Evolutionary conservation across 35 echinoderm and acorn worm species (phyloP).

Genomic region (Apostichopus californicus): DNA sequence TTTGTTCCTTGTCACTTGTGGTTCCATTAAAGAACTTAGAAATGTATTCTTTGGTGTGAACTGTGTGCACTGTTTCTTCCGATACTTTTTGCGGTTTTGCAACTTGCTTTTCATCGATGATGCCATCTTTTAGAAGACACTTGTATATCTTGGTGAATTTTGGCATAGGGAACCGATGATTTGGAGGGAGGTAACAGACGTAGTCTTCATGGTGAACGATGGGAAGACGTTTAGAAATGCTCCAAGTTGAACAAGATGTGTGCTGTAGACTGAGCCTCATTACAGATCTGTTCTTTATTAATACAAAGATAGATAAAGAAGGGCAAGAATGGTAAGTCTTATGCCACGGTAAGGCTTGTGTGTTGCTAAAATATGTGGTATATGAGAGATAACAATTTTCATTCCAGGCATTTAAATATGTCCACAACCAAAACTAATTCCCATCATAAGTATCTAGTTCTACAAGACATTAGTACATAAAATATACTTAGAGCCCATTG

Average conservation of each 20-base stretch:
- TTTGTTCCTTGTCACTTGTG: constrained; percentile 74
- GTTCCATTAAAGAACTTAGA: constrained; percentile 69
- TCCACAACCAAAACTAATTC: no score
- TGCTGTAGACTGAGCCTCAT: no score
- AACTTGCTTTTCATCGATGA: constrained; percentile 62
- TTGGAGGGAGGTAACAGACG: constrained; percentile 70
- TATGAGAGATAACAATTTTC: no score
- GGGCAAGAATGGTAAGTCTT: no score
- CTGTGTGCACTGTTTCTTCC: constrained; percentile 44
- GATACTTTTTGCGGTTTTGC: constrained; percentile 20
- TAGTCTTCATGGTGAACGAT: constrained; percentile 82
- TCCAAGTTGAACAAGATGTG: constrained; percentile 9
- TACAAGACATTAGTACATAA: no score
- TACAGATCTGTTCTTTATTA: no score
- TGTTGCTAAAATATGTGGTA: no score
- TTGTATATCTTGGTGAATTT: constrained; percentile 76
- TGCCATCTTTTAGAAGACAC: constrained; percentile 62
- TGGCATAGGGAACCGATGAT: constrained; percentile 74
- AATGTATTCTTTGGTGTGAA: constrained; percentile 78
- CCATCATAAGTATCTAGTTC: no score
- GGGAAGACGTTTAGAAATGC: constrained; percentile 47
- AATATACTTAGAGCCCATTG: no score
- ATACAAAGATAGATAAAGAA: no score
- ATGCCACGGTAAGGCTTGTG: no score
- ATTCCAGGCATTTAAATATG: no score